Base-by-base conservation (phyloP, 2,888 invertebrate species). In the Noctua janthe region DNA sequence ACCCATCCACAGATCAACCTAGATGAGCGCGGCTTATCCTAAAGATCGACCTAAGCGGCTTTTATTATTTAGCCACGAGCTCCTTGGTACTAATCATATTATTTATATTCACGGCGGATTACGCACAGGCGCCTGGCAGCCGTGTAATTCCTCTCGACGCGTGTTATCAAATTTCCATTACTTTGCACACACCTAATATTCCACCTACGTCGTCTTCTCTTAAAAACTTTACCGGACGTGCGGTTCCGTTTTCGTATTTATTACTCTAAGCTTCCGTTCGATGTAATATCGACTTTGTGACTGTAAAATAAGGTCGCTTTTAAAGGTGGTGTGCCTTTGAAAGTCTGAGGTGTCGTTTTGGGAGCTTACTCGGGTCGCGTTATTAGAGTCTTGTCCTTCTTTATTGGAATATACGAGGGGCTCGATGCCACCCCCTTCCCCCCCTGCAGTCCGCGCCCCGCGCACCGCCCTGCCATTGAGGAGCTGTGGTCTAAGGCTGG, bases 381-480 rank as follows among this genome's bases (percentile, higher is more conserved):
- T 95, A 95, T 95, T 95, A 94, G 94, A 94, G 94, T 90, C 94
- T 94, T 95, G 95, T 95, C 95, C 93, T 95, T 95, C 95, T 95
- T 95, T 95, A 95, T 96, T 95, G 94, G 95, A 94, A 94, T 94
- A 94, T 95, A 95, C 93, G 95, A 93, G 92, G 91, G 92, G 90
- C 82, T 91, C 87, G 87, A 91, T 82, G 84, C 89, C 85, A 78
- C 90, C 88, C 15, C 15, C 54, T 17, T 2, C n/a, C n/a, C 51
- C 20, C 15, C 7, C 54, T 11, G 29, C 66, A 17, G 3, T 51
- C 51, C 35, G 15, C 51, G 13, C 54, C 49, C 83, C 85, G 72
- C 84, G 78, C 43, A 1, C 66, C 20, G 75, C 75, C 64, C 80
- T 49, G 74, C 54, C 72, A 72, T 86, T 76, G 83, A 83, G 59